Evolutionary conservation across 2,797 vertebrate species (phyloP).

Genomic region (Echiichthys vipera): DNA sequence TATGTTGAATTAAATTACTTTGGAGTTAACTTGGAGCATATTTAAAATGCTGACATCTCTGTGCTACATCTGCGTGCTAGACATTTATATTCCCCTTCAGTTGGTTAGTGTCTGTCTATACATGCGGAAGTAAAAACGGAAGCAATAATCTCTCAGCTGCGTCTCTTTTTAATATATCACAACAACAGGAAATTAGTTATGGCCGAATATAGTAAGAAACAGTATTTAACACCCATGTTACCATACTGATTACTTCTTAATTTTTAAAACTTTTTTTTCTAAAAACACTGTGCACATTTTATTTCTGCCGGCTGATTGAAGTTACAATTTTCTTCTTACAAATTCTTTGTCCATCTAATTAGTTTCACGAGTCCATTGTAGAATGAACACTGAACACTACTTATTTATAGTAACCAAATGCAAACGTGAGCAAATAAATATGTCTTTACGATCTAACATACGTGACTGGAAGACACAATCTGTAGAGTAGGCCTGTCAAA

Average conservation of each 20-base stretch:
- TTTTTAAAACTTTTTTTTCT: neutral
- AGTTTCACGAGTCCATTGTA: neutral
- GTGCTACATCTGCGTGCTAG: neutral
- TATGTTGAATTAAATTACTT: neutral
- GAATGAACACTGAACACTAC: neutral
- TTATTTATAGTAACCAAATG: neutral
- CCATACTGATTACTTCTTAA: neutral
- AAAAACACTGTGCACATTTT: neutral
- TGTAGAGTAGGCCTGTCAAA: neutral
- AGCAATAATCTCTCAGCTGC: neutral
- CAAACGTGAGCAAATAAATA: neutral
- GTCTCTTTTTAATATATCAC: neutral
- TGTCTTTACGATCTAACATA: neutral
- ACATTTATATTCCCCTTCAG: slow-evolving; percentile 2
- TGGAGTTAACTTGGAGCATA: neutral
- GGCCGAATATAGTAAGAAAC: neutral
- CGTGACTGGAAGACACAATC: neutral
- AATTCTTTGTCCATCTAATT: neutral
- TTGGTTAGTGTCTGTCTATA: neutral
- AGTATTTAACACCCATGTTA: neutral
- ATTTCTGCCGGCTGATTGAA: neutral
- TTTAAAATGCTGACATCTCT: neutral
- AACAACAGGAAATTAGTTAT: neutral
- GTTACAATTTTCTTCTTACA: neutral
- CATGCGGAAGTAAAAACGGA: neutral